Evolutionary conservation across 2,888 invertebrate species (phyloP), one percentile per base, ranked within the genome.

Genomic region (Drosophila pseudotalamancana): DNA sequence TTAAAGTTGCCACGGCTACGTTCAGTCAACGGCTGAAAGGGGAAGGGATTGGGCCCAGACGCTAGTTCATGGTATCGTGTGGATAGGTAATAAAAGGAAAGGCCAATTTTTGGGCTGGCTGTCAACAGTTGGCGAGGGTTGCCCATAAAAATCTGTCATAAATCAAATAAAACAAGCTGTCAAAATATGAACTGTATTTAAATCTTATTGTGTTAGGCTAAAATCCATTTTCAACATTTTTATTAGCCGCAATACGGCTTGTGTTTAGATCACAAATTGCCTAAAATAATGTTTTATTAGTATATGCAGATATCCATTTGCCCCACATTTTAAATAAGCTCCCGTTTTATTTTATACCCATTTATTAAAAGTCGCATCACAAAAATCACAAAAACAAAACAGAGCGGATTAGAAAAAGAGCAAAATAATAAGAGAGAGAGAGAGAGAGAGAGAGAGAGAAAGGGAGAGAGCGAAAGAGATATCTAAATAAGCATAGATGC

Each of bases 31-130:
- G 11, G 12, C 6, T 27, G 19, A 27, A 45, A 6, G 5, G 18
- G 16, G 5, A 16, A 16, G 27, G 27, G 16, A 29, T 29, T 55
- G 34, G 14, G 45, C 34, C 46, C 59, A 62, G 74, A 65, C 76
- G 45, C 32, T 29, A 34, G 42, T 66, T 62, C 31, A 40, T 18
- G 37, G 72, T 77, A 59, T 70, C 79, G 75, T 79, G 70, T 57
- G 61, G 40, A 70, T 72, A 61, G 67, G 67, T 77, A 75, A 80
- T 77, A 77, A 68, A 77, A 63, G 60, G 66, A 66, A 80, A 77
- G 53, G 57, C 48, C 43, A 51, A 54, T 29, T 40, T 60, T 54
- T 34, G 18, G 29, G 29, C 40, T 55, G 59, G 56, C 67, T 75
- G 72, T 61, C 72, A 82, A 77, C 67, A 79, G 72, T 74, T 76